Evolutionary conservation across 2,888 invertebrate genomes (phyloP), one percentile per base, ranked within the genome.

Genomic region (Neelides folsomi): DNA sequence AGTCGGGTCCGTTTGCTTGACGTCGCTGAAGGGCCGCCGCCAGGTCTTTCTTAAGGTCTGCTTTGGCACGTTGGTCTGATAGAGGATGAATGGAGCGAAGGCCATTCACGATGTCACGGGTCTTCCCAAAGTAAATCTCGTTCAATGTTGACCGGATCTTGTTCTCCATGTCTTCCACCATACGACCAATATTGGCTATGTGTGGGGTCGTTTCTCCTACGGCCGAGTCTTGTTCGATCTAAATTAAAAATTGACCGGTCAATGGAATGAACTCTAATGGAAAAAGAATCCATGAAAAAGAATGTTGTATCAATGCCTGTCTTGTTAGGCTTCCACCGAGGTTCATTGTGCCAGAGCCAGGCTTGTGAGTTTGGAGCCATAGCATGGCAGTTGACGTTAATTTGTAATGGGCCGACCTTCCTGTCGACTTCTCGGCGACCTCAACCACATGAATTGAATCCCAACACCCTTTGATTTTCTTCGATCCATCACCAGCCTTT

Each of bases 141-240:
- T 97, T 97, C 66, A 98, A 77, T 5, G 94, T 95, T 71, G 89
- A 90, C 65, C 98, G 81, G 69, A 98, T 98, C 77, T 97, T 98
- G 71, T 97, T 98, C 71, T 98, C 98, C 92, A 97, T 97, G 67
- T 98, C 97, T 74, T 99, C 98, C 0, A 98, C 93, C 88, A 98
- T 86, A 67, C 86, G 81, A 18, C 98, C 98, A 67, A 98, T 98
- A 73, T 98, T 99, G 49, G 89, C 94, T 68, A 98, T 94, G 72
- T 98, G 98, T 0, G 97, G 92, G 42, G 86, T 88, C 20, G 88
- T 82, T 64, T 98, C 97, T 67, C 84, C 88, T 16, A 95, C 86
- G 40, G 82, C 76, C 1, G 83, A 80, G 71, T 98, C 97, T 69
- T 83, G 86, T 70, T 97, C 97, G 27, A 84, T 82, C 86, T 88